Percentiles rank a stretch among this genome's conserved stretches.
phyloP scores from a whole-genome alignment of 2,888 invertebrate species.

The Criorhina ranunculi region DNA sequence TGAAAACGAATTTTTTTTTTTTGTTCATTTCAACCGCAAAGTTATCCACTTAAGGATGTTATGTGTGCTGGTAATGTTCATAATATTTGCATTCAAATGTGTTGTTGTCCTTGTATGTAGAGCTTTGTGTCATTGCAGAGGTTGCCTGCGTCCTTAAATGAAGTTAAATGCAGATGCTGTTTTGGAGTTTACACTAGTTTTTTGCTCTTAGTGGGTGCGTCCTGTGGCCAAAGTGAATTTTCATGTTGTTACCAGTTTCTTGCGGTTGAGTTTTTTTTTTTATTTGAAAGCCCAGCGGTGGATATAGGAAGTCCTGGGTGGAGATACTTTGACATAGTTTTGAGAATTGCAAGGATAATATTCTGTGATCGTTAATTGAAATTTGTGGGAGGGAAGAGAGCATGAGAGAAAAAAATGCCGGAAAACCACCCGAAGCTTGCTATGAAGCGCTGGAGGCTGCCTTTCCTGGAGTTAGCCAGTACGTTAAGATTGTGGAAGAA shows the following conservation, averaged over 20 bases:
- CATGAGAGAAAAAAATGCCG: no score
- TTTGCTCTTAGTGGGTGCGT: conserved; percentile 51
- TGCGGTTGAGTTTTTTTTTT: conserved; percentile 46
- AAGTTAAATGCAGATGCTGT: conserved; percentile 72
- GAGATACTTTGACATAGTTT: conserved; percentile 58
- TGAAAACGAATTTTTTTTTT: conserved; percentile 9
- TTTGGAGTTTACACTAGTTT: conserved; percentile 18
- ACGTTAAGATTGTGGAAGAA: no score
- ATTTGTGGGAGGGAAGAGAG: no score
- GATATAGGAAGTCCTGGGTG: background rate
- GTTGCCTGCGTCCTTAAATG: conserved; percentile 59
- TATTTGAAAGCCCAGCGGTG: background rate
- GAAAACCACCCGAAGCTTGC: no score
- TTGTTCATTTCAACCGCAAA: conserved; percentile 62
- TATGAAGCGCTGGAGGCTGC: no score
- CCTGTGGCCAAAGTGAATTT: conserved; percentile 68
- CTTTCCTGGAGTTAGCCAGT: no score
- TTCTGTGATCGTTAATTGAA: conserved; percentile 44
- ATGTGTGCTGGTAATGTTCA: conserved; percentile 62
- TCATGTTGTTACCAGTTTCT: conserved; percentile 66
- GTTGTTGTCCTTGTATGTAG: conserved; percentile 33
- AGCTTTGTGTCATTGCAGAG: conserved; percentile 55
- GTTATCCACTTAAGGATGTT: conserved; percentile 73
- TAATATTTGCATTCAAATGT: conserved; percentile 68
- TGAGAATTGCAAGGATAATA: conserved; percentile 15